Conservation (phyloP, 53 echinoderm and acorn worm genomes). For the Apostichopus leukothele region DNA sequence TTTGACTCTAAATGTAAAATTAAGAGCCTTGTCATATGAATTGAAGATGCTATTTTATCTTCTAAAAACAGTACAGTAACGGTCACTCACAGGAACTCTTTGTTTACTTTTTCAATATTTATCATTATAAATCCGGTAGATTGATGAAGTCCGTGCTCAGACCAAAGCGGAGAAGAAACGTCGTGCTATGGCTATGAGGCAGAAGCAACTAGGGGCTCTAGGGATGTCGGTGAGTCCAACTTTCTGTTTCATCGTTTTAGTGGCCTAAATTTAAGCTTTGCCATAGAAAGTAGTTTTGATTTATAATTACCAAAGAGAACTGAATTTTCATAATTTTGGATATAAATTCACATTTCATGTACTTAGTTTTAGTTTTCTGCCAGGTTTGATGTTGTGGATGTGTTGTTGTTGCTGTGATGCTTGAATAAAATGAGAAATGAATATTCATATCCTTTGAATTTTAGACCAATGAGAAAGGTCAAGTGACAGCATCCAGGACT, state of each 20-base stretch:
- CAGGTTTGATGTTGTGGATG: too few species aligned
- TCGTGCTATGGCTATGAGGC: slow-evolving; percentile 95
- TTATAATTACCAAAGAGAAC: not conserved
- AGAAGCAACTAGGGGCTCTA: slow-evolving; percentile 94
- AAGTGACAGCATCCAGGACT: slow-evolving; percentile 86
- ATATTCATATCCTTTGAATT: slow-evolving; percentile 12
- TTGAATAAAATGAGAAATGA: not conserved
- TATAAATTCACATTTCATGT: too few species aligned
- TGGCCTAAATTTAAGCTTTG: too few species aligned
- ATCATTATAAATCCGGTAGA: slow-evolving; percentile 29
- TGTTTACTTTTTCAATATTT: too few species aligned
- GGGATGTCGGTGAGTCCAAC: slow-evolving; percentile 90
- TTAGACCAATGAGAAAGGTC: slow-evolving; percentile 98
- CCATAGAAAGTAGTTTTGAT: not conserved
- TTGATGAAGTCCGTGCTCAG: slow-evolving; percentile 91
- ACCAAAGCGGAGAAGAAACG: slow-evolving; percentile 95
- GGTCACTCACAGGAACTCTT: too few species aligned
- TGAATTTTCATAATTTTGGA: not conserved
- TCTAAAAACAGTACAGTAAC: too few species aligned
- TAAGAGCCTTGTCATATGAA: too few species aligned
- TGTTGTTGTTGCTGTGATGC: too few species aligned
- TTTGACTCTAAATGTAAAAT: too few species aligned
- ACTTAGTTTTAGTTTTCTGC: too few species aligned
- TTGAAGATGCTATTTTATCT: too few species aligned
- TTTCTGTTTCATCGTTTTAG: not conserved